Base-by-base conservation (phyloP, 2,113 vertebrate genomes). In the Antechinus stuartii region DNA sequence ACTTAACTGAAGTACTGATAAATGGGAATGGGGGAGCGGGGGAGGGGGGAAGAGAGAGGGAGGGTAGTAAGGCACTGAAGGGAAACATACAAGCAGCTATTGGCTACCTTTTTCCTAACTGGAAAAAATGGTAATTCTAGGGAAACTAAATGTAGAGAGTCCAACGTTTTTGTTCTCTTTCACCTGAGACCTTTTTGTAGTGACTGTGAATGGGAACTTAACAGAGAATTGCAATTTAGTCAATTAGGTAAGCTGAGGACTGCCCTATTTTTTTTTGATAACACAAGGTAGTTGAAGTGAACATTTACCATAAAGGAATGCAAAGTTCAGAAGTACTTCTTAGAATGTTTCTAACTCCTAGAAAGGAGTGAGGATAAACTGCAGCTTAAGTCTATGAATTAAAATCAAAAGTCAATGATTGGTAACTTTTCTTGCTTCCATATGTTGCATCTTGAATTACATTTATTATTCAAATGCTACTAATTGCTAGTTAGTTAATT, bases 1-100 rank as follows among this genome's bases (percentile, higher is more conserved):
- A 35, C 93, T 19, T 91, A 92, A 90, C 30, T 35, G 93, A 16
- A 3, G 50, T 91, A 94, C 35, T 91, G 54, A 57, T 93, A 53
- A 93, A 94, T 96, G n/a, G 25, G 90, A 95, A 47, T 47, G 47
- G 47, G 47, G 47, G 2, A 42, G 47, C 4, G 47, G 47, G 47
- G 47, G 47, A 3, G 47, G 47, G 42, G 42, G 42, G 42, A 42
- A 42, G 42, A 42, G 42, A 42, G 42, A 42, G 42, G 42, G 42
- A 42, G 42, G 47, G 4, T 47, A 42, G 42, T 42, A 54, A 19
- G 53, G 53, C 10, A 68, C 11, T 35, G 14, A 1, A 68, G 6
- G 61, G 61, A 68, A 68, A 68, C 14, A 57, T 8, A 61, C 30
- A 35, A 68, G 35, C 14, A 68, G 35, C 5, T 68, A 14, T 19